These are phyloP conservation scores for Falco biarmicus DNA, from an alignment of 2,797 vertebrate species.

Conservation along the genomic window DNA sequence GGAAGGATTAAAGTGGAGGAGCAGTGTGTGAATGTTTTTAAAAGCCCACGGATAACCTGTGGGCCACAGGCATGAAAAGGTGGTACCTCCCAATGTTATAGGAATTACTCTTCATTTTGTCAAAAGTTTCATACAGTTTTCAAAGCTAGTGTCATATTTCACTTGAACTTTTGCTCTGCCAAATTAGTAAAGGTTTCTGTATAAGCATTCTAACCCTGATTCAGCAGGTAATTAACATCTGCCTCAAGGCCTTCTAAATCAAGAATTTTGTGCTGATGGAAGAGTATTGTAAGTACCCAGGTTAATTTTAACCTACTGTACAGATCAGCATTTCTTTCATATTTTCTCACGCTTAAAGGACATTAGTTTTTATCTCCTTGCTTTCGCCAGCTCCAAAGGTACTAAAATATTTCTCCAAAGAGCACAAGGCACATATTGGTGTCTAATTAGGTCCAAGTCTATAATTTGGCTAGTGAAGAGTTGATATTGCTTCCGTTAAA, in stretches of 20 bases:
- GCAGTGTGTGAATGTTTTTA: not conserved
- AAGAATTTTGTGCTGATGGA: slow-evolving; percentile 1
- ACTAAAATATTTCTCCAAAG: not conserved
- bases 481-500: not conserved
- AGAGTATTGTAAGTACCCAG: not conserved
- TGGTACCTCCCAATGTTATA: not conserved
- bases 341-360: not conserved
- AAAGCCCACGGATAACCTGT: not conserved
- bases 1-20: not conserved
- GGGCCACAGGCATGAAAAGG: not conserved
- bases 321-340: not conserved
- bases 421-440: not conserved
- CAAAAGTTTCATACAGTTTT: not conserved
- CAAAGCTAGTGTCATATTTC: not conserved
- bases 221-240: not conserved
- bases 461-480: not conserved
- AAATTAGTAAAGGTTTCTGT: not conserved
- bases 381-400: not conserved
- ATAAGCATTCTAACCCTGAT: not conserved
- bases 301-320: slow-evolving; percentile 29
- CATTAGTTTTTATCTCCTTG: not conserved
- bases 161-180: not conserved
- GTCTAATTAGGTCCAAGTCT: not conserved
- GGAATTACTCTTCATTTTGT: not conserved
- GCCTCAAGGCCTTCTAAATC: slow-evolving; percentile 6